These are phyloP conservation scores for Zonotrichia leucophrys DNA, from an alignment of 2,113 vertebrate genomes.

Conservation along the genomic window DNA sequence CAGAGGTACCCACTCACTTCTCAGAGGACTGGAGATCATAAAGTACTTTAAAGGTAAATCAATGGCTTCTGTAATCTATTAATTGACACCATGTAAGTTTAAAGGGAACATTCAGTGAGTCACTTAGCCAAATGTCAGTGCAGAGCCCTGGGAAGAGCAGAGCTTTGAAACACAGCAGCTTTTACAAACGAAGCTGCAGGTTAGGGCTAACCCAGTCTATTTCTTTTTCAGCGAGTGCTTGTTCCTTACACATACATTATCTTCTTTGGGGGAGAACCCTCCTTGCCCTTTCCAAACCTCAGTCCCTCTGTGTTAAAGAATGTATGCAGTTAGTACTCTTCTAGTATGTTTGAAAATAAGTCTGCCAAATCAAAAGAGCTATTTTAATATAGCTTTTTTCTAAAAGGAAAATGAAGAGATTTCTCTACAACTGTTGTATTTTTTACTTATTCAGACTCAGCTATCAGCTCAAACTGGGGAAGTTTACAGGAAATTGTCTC, in stretches of 20 bases:
- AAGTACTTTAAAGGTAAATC: conserved; percentile 21
- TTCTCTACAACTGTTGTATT: background rate
- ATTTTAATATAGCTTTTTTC: background rate
- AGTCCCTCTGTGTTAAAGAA: background rate
- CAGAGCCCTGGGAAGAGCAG: background rate
- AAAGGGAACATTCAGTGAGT: background rate
- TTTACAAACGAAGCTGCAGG: background rate
- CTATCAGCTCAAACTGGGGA: background rate
- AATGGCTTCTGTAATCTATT: background rate
- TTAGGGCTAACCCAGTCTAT: background rate
- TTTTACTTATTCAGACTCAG: background rate
- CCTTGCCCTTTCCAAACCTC: background rate
- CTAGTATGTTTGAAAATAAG: background rate
- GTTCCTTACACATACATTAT: background rate
- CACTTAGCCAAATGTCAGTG: background rate
- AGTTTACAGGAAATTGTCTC: background rate
- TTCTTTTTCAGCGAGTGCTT: background rate
- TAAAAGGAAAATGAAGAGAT: background rate
- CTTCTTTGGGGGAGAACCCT: background rate
- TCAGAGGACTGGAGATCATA: background rate
- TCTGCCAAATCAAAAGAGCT: background rate
- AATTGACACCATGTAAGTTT: background rate
- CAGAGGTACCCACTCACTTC: background rate
- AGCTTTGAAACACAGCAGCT: background rate
- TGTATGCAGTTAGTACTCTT: background rate